Percentiles rank a stretch among this genome's conserved stretches.
phyloP scores from a whole-genome alignment of 2,888 invertebrate genomes.

The Tetheella fluctuosa region DNA sequence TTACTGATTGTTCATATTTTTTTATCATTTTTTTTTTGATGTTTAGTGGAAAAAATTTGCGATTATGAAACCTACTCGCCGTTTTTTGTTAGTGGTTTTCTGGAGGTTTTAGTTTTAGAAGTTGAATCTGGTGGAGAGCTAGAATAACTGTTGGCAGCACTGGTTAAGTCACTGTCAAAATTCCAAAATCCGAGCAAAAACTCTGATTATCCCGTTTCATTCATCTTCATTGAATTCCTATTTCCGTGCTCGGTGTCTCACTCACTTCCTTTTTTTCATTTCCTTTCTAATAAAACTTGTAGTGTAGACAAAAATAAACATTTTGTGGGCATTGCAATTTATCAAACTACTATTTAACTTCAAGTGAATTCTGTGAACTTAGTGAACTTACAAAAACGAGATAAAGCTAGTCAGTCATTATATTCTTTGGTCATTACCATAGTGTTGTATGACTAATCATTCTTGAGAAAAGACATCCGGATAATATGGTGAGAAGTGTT shows the following conservation, averaged over 20 bases:
- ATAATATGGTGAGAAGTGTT: slow-evolving; percentile 45
- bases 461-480: slow-evolving; percentile 27
- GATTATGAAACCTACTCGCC: no score
- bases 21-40: no score
- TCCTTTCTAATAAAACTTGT: background rate
- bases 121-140: no score
- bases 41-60: no score
- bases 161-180: background rate
- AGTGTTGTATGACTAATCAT: slow-evolving; percentile 37
- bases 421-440: no score
- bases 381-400: background rate
- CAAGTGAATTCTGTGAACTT: background rate
- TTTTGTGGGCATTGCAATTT: background rate
- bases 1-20: no score
- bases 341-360: background rate
- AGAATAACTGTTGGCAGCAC: background rate
- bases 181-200: background rate
- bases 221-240: background rate
- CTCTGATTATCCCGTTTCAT: background rate
- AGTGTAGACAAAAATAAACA: background rate
- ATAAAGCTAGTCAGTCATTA: slow-evolving; percentile 8
- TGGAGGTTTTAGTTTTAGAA: background rate
- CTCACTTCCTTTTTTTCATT: background rate
- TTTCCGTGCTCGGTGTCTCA: background rate
- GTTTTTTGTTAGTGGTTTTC: no score